Evolutionary conservation across 2,113 vertebrate genomes (phyloP), one percentile per base, ranked within the genome.

Genomic region (Cnemophilus loriae): DNA sequence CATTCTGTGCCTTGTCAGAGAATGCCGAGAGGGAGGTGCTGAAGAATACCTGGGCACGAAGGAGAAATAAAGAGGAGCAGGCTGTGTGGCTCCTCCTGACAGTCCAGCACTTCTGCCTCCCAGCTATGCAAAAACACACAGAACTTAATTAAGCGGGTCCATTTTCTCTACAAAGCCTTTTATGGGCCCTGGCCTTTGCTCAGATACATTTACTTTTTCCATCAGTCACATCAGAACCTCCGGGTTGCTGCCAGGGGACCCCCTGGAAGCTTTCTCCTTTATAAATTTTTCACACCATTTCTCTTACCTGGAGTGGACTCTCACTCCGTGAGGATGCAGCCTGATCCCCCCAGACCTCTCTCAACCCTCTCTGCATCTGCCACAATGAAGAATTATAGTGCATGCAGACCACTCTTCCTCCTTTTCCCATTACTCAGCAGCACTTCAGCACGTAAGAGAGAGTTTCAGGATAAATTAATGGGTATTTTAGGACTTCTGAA

Each of bases 281-380:
- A 84, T 50, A 42, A 92, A 95, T 94, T 90, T 97, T 97, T 97
- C 92, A 97, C 76, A 37, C 44, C 1, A 12, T 42, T 73, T 87
- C 87, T 50, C 39, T 94, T 97, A 88, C 80, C 90, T 92, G 91
- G 79, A 96, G 90, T 95, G 95, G 94, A 93, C 96, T 94, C 87
- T 49, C 70, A 75, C 39, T 12, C 52, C 2, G 0, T 79, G 27
- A 85, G 87, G 95, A 95, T 75, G 78, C 73, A 97, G 93, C 89
- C 75, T 87, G 95, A 78, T 97, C 73, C 92, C 95, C 68, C 71
- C 73, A 90, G 97, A 92, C 90, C 79, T 79, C 32, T 73, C 65
- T 37, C 95, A 87, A 52, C 65, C 68, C 88, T 87, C 28, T 1
- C 39, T 75, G 50, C 50, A 52, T 42, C 91, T n/a, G 27, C 20